Conservation (phyloP, 2,888 invertebrate species). For the Apoda limacodes region DNA sequence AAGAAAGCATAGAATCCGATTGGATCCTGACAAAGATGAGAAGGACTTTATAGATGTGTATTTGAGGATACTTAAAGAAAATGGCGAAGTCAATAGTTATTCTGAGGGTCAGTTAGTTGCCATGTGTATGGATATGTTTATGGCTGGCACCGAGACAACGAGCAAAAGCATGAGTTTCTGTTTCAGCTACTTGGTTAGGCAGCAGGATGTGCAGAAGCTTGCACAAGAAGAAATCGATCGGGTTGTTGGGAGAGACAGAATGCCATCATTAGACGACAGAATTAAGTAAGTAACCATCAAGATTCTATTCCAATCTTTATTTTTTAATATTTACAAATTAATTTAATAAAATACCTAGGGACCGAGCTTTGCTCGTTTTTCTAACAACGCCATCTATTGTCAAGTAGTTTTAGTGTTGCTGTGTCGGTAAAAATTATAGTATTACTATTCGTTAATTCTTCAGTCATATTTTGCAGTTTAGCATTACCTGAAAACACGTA, state of each 20-base stretch:
- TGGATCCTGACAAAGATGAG: slow-evolving; percentile 69
- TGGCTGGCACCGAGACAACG: slow-evolving; percentile 90
- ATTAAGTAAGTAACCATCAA: no score
- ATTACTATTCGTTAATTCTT: no score
- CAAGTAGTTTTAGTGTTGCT: no score
- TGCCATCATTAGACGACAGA: slow-evolving; percentile 78
- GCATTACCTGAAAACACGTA: no score
- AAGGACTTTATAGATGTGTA: slow-evolving; percentile 88
- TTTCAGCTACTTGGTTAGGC: slow-evolving; percentile 78
- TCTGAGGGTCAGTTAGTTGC: slow-evolving; percentile 82
- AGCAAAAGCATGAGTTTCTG: slow-evolving; percentile 82
- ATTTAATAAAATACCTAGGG: no score
- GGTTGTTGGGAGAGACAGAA: slow-evolving; percentile 76
- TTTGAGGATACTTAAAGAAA: slow-evolving; percentile 73
- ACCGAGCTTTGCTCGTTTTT: no score
- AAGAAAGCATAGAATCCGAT: slow-evolving; percentile 74
- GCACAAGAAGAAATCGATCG: slow-evolving; percentile 83
- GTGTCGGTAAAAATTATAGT: no score
- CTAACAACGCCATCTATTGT: no score
- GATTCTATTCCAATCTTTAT: no score
- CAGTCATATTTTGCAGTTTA: no score
- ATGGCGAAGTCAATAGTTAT: slow-evolving; percentile 68
- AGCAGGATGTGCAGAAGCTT: slow-evolving; percentile 78
- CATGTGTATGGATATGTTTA: slow-evolving; percentile 86
- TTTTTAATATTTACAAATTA: no score